Evolutionary conservation across 2,113 vertebrate genomes (phyloP).

Genomic region (Nerophis lumbriciformis): DNA sequence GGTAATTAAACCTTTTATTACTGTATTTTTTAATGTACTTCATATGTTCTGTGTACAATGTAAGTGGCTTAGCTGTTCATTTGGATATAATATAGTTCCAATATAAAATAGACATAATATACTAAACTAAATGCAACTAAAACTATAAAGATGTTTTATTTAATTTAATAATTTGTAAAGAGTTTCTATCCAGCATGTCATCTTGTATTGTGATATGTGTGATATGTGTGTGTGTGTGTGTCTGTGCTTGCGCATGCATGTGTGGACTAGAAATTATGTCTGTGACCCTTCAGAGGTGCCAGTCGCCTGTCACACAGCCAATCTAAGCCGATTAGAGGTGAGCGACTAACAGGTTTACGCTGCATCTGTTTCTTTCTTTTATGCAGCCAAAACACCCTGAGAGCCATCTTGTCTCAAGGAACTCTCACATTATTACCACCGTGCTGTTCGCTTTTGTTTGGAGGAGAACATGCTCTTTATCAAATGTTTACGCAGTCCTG

Average conservation of each 20-base stretch:
- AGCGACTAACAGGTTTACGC: slow-evolving; percentile 69
- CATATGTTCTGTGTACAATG: no score
- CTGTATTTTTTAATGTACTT: no score
- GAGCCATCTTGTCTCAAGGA: slow-evolving; percentile 39
- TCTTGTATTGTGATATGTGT: slow-evolving; percentile 33
- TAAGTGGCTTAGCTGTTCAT: no score
- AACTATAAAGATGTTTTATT: no score
- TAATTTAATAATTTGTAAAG: slow-evolving; percentile 32
- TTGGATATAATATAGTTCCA: no score
- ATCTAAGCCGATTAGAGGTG: slow-evolving; percentile 76
- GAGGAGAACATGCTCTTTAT: not conserved
- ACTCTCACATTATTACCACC: slow-evolving; percentile 34
- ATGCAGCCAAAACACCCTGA: slow-evolving; percentile 53
- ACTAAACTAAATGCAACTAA: no score
- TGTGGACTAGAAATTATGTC: slow-evolving; percentile 47
- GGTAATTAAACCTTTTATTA: no score
- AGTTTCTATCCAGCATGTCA: slow-evolving; percentile 58
- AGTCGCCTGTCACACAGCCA: slow-evolving; percentile 66
- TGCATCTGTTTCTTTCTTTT: slow-evolving; percentile 69
- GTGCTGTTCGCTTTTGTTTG: not conserved
- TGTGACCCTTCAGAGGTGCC: slow-evolving; percentile 60
- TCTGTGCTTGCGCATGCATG: slow-evolving; percentile 16
- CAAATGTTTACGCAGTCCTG: no score
- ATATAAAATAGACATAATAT: no score
- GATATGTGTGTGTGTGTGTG: slow-evolving; percentile 42